Evolutionary conservation across 2,113 vertebrate genomes (phyloP).

Genomic region (Excalfactoria chinensis): DNA sequence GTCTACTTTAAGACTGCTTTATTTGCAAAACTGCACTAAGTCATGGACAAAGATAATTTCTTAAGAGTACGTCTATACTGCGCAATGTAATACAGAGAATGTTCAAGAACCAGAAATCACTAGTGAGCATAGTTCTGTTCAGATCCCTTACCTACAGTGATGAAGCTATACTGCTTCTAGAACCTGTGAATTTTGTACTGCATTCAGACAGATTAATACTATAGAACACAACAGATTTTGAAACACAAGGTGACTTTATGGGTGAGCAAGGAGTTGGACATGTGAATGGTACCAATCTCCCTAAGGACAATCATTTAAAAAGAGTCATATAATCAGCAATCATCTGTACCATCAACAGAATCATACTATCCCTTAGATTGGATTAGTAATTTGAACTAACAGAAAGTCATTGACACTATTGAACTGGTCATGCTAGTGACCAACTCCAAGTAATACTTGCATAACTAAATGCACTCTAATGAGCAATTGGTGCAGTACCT

Average conservation of each 20-base stretch:
- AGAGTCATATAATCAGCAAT: background rate
- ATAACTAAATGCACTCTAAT: background rate
- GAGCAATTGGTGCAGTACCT: background rate
- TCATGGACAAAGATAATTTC: background rate
- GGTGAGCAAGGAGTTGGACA: background rate
- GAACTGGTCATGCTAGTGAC: background rate
- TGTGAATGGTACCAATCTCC: background rate
- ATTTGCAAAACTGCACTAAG: background rate
- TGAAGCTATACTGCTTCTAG: background rate
- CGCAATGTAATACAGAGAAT: background rate
- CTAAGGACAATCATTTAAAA: background rate
- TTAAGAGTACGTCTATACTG: background rate
- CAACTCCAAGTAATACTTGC: background rate
- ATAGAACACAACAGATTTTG: background rate
- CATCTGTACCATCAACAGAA: background rate
- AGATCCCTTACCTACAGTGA: background rate
- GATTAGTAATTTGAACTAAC: background rate
- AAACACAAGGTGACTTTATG: rapidly evolving
- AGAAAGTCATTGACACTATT: background rate
- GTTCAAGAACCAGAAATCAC: background rate
- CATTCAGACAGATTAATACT: background rate
- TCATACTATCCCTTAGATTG: background rate
- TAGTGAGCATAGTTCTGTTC: background rate
- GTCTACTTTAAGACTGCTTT: background rate
- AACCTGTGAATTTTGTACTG: background rate